A percentile compares a stretch with the other conserved stretches of the same genome.
Evolutionary conservation across 2,113 vertebrate species (phyloP).

Genomic region (Orthochromis malagaraziensis): DNA sequence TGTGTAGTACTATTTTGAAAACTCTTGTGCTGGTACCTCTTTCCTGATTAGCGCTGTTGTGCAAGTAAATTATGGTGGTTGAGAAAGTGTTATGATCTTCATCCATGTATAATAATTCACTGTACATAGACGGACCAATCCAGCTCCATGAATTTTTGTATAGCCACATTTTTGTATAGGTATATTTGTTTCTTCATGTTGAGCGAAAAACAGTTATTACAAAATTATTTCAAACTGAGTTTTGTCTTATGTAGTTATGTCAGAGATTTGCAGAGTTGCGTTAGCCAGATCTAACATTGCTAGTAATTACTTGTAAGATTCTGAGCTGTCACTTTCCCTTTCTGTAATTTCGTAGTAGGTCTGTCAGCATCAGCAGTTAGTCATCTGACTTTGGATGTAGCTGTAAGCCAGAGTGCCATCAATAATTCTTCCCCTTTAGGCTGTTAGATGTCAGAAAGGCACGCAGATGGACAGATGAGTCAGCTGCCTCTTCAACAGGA

Average conservation of each 20-base stretch:
- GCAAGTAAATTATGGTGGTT: background rate
- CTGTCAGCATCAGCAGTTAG: conserved; percentile 16
- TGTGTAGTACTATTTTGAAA: background rate
- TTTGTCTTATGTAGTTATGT: background rate
- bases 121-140: background rate
- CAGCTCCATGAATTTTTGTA: background rate
- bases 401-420: conserved; percentile 16
- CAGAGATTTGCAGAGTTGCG: background rate
- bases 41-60: background rate
- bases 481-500: conserved; percentile 6
- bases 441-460: background rate
- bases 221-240: background rate
- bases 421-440: conserved; percentile 32
- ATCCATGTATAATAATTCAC: background rate
- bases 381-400: conserved; percentile 12
- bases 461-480: conserved; percentile 42
- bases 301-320: background rate
- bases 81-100: background rate
- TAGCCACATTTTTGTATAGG: background rate
- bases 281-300: background rate
- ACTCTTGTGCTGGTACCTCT: background rate
- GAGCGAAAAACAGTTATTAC: background rate
- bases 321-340: background rate
- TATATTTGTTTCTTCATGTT: background rate
- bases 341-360: background rate